These are phyloP conservation scores for Peromyscus eremicus DNA, from an alignment of 2,797 vertebrate genomes.

Conservation along the genomic window DNA sequence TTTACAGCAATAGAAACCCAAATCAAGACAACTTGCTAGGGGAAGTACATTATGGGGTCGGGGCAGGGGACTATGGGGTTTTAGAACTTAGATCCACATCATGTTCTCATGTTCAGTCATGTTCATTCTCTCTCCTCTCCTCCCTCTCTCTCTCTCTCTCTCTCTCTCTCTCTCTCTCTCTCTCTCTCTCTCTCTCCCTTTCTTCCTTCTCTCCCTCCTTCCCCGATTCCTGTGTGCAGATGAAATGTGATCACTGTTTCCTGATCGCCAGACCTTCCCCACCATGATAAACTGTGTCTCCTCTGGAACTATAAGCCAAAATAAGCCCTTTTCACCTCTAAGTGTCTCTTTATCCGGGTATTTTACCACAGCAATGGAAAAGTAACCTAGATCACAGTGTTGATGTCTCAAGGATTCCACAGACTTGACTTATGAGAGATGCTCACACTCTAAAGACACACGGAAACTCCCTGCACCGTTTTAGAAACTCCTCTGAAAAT, in stretches of 20 bases:
- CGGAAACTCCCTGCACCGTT: background rate
- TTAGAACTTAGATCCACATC: background rate
- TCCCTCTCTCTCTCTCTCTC: background rate
- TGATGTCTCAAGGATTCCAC: background rate
- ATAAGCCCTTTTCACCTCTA: background rate
- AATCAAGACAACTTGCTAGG: background rate
- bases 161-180: background rate
- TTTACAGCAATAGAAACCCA: background rate
- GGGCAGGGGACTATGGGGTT: background rate
- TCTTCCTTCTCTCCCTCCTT: background rate
- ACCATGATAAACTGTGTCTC: background rate
- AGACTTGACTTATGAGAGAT: background rate
- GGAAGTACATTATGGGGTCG: background rate
- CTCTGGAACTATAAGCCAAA: background rate
- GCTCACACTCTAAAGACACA: background rate
- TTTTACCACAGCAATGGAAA: no score
- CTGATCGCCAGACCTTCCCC: background rate
- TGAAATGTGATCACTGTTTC: background rate
- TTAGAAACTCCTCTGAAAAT: background rate
- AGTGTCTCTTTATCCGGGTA: background rate
- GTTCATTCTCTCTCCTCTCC: no score
- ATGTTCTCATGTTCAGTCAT: background rate
- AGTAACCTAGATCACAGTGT: background rate
- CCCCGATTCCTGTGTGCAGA: background rate
- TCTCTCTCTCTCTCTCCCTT: background rate